Evolutionary conservation across 2,888 invertebrate genomes (phyloP), one percentile per base, ranked within the genome.

Genomic region (Linnaemya vulpina): DNA sequence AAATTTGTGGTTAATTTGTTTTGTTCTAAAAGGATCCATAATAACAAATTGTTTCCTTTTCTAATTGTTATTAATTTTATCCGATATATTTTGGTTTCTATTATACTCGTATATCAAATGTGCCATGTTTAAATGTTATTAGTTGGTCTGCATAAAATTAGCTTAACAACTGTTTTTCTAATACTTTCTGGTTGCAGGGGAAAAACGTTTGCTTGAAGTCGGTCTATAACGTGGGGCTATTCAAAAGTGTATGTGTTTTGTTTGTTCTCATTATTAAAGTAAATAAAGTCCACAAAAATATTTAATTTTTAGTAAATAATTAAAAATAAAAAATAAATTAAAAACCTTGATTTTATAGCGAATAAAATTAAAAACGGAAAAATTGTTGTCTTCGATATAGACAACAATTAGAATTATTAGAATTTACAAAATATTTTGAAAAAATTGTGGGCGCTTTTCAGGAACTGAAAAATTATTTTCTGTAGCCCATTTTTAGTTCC

Each of bases 101-200:
- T n/a, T 60, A 30, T 5, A 30, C 30, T 30, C 30, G 8, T 30
- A 13, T 40, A 15, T 13, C 38, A 35, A 58, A 73, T 68, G 63
- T 78, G n/a, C 70, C 84, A 77, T 81, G 80, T 73, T 70, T 63
- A 70, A 84, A 77, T 74, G 68, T 70, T 77, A 81, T 84, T 74
- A 77, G 83, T 43, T 43, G 10, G 55, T 55, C 15, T 25, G 15
- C 55, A 55, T 55, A 40, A 82, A 81, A 81, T 84, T 76, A 76
- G 80, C 68, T 76, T 53, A 70, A 84, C 73, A 78, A 81, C 68
- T 81, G 81, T 74, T 55, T 77, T 75, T 67, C 65, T 67, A 62
- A 74, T 77, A 30, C 71, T 22, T 65, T 68, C 46, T 10, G 17
- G 38, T 5, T 58, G 25, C 43, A 75, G 62, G 68, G 68, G 30